Percentiles rank a stretch among this genome's conserved stretches.
phyloP scores from a whole-genome alignment of 2,113 vertebrate species.

The Chloropsis hardwickii region DNA sequence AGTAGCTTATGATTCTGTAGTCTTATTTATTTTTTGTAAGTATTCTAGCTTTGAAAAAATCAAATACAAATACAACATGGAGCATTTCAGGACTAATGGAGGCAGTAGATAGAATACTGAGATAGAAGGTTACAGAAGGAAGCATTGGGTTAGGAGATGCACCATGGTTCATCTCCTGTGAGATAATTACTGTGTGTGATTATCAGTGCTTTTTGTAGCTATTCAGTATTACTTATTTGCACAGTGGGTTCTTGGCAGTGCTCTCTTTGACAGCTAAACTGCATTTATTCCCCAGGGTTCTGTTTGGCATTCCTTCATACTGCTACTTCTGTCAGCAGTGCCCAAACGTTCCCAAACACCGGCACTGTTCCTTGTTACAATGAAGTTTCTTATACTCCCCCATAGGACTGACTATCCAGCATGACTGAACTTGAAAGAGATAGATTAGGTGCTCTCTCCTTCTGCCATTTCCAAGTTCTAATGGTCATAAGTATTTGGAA shows the following conservation, averaged over 20 bases:
- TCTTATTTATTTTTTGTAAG: not conserved
- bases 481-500: not conserved
- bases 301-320: not conserved
- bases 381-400: not conserved
- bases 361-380: not conserved
- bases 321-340: not conserved
- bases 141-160: not conserved
- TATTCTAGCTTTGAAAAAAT: not conserved
- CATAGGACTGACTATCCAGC: not conserved
- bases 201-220: not conserved
- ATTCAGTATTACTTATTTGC: not conserved
- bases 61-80: not conserved
- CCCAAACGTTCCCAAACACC: not conserved
- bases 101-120: not conserved
- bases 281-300: not conserved
- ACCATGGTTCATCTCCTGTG: not conserved
- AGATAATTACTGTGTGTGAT: not conserved
- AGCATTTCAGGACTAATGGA: not conserved
- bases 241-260: not conserved
- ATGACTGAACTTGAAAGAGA: not conserved
- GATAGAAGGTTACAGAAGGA: not conserved
- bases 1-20: not conserved
- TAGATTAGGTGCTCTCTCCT: not conserved
- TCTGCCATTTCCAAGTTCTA: not conserved
- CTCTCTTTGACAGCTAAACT: not conserved